Base-by-base conservation (phyloP, 2,113 vertebrate species). In the Catagonus wagneri region DNA sequence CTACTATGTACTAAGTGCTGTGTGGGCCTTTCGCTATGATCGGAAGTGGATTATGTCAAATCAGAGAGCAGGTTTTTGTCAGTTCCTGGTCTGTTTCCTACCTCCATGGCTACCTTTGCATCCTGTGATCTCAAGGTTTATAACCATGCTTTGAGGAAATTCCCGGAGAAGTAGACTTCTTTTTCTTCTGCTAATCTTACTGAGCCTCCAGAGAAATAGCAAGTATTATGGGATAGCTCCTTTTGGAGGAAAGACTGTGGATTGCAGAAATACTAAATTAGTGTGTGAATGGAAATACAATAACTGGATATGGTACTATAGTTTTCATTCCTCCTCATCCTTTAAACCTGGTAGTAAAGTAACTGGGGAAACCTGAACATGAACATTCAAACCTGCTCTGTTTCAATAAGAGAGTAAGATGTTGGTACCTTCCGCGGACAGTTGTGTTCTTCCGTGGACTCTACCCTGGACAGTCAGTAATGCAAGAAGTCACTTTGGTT, bases 311-410 rank as follows among this genome's bases (percentile, higher is more conserved):
- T 69, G 17, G 32, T 65, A 14, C 4, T 36, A 0, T 39, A n/a
- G 44, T 80, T 91, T 86, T 91, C 17, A 93, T 83, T 94, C 92
- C 23, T 32, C 74, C 65, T n/a, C 27, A 71, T 69, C 34, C 39
- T 93, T 79, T 79, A 90, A 91, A 65, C 20, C 60, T 34, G 10
- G 23, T 22, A 27, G 54, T 88, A 39, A 68, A 34, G 29, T 65
- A 66, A 60, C 9, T 75, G 34, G 32, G 75, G 14, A 36, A 95
- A 36, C 44, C 29, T 29, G 72, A 63, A n/a, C 10, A 22, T 19
- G 34, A 29, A 60, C n/a, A 36, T 71, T 60, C 1, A 72, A 81
- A 52, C 22, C 19, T 71, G 22, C 29, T 93, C n/a, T 68, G 52
- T 68, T 91, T 94, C 69, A 94, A 2, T 95, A 61, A 72, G 32